Evolutionary conservation across 1,140 invertebrate species (phyloP), one percentile per base, ranked within the genome.

Genomic region (Vollenhovia emeryi): DNA sequence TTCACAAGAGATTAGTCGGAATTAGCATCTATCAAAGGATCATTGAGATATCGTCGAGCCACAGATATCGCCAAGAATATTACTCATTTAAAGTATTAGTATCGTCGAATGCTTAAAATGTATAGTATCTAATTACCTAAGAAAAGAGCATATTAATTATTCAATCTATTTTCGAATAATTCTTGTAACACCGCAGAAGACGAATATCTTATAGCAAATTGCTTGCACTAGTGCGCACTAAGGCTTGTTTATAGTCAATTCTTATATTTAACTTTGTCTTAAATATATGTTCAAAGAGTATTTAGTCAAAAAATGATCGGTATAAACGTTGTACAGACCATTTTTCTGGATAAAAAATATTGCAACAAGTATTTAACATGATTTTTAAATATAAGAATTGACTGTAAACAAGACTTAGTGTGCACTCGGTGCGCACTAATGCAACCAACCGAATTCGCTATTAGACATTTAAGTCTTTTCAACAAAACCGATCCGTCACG

Each of bases 1-100:
- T 76, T 76, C 15, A 75, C 52, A 75, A 59, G 36, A 52, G 18
- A 75, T 57, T 27, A 75, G 21, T 57, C 6, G 15, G 13, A 43
- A 43, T 59, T 75, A 75, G 9, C 36, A 43, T 24, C 7, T 60
- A 43, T 62, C 15, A 55, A 21, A 74, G 8, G 15, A 36, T 74
- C 8, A 57, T 52, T 55, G 7, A 74, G 8, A 40, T 43, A 75
- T 40, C 36, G 0, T 43, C 3, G 13, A 24, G n/a, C 24, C 33
- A 9, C 3, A 60, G 18, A n/a, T 13, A 62, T 62, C 18, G 15
- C 11, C 13, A 21, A 24, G 27, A 27, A 15, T 48, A 21, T 76
- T 45, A 62, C 8, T 33, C 33, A 62, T 33, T 8, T 9, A 57
- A 27, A 57, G 8, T 24, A 52, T 36, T 60, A 57, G n/a, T 75